Percentiles rank a stretch among this genome's conserved stretches.
These are phyloP conservation scores for Psittacula echo DNA, from an alignment of 2,797 vertebrate species.

Conservation along the genomic window DNA sequence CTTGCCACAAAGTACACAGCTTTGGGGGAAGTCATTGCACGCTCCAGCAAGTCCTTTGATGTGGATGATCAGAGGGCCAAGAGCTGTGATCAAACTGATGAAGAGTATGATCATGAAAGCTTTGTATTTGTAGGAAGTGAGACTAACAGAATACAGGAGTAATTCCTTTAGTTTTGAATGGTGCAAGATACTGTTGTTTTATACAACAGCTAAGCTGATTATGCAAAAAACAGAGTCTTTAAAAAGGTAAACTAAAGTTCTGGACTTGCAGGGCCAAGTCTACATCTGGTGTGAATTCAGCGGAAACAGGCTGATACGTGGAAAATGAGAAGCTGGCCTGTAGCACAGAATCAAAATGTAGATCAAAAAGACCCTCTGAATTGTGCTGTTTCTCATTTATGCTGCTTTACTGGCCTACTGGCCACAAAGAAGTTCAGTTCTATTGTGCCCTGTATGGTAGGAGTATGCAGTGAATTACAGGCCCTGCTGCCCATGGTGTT, in stretches of 20 bases:
- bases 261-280: not conserved
- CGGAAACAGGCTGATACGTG: not conserved
- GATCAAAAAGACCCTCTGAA: not conserved
- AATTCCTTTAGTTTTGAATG: not conserved
- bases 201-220: not conserved
- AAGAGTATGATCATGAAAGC: not conserved
- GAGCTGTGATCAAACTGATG: not conserved
- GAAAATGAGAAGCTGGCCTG: slow-evolving; percentile 1
- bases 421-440: not conserved
- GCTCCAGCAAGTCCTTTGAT: not conserved
- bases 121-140: not conserved
- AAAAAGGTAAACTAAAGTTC: not conserved
- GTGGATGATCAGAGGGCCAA: not conserved
- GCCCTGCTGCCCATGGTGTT: not conserved
- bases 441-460: not conserved
- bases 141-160: not conserved
- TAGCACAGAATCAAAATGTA: not conserved
- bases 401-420: not conserved
- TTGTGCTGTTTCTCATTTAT: not conserved
- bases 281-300: slow-evolving; percentile 6
- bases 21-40: not conserved
- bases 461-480: not conserved
- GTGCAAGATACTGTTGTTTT: not conserved
- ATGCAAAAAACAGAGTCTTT: not conserved
- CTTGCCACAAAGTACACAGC: not conserved